A percentile compares a stretch with the other conserved stretches of the same genome.
phyloP scores from a whole-genome alignment of 2,113 vertebrate species.

The Limnothrissa miodon region DNA sequence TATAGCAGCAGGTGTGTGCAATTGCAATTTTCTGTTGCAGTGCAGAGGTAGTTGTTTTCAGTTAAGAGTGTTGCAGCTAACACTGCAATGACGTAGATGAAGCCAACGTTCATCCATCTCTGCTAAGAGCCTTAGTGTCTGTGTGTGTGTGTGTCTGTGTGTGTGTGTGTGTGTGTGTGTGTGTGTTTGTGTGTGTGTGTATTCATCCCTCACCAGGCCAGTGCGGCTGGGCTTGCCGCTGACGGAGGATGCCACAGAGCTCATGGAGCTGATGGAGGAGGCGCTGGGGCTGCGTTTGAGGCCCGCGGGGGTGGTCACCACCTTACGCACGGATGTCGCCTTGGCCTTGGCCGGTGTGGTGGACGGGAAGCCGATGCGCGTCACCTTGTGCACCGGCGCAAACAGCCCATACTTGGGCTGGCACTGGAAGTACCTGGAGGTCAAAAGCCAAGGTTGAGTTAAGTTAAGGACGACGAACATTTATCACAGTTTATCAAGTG shows the following conservation, averaged over 20 bases:
- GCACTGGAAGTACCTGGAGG: conserved; percentile 92
- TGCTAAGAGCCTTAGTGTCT: no score
- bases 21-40: no score
- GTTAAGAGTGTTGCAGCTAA: no score
- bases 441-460: neutral
- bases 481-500: neutral
- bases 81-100: no score
- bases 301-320: conserved; percentile 70
- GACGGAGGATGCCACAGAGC: conserved; percentile 93
- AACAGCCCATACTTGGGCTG: conserved; percentile 97
- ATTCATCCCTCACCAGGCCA: conserved; percentile 83
- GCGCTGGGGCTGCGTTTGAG: conserved; percentile 93
- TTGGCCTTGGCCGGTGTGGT: conserved; percentile 96
- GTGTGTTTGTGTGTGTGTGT: neutral
- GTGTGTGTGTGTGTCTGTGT: neutral
- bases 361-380: conserved; percentile 94
- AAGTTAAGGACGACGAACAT: neutral
- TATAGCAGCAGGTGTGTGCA: no score
- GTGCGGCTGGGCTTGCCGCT: conserved; percentile 95
- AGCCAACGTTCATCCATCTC: no score
- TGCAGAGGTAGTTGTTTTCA: no score
- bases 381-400: conserved; percentile 96
- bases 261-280: conserved; percentile 94
- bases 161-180: neutral
- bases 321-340: conserved; percentile 79